Evolutionary conservation across 1,140 invertebrate species (phyloP).

Genomic region (Sarcophaga bullata): DNA sequence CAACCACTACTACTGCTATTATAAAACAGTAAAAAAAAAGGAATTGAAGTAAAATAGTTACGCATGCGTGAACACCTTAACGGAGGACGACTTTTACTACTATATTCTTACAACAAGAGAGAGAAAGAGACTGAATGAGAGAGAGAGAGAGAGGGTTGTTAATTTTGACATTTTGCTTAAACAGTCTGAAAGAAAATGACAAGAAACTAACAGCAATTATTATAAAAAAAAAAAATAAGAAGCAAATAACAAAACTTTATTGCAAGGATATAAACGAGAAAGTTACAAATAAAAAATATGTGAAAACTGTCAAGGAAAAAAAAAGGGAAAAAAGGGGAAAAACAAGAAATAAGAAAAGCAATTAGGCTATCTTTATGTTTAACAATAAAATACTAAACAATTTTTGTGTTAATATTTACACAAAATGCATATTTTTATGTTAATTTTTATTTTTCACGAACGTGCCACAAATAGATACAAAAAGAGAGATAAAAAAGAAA

Average conservation of each 20-base stretch:
- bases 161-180: slow-evolving; percentile 31
- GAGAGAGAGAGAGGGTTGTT: slow-evolving; percentile 31
- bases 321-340: not conserved
- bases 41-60: slow-evolving; percentile 41
- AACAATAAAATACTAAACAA: slow-evolving; percentile 26
- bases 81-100: not conserved
- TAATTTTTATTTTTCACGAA: slow-evolving; percentile 25
- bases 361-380: slow-evolving; percentile 37
- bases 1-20: not conserved
- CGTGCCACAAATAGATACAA: slow-evolving; percentile 23
- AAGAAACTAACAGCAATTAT: slow-evolving; percentile 16
- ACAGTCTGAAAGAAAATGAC: slow-evolving; percentile 11
- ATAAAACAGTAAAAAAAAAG: not conserved
- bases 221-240: not conserved
- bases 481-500: slow-evolving; percentile 2
- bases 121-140: slow-evolving; percentile 19
- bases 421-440: slow-evolving; percentile 7
- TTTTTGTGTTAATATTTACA: slow-evolving; percentile 24
- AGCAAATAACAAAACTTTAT: slow-evolving; percentile 29
- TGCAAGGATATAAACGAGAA: slow-evolving; percentile 10
- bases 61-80: slow-evolving; percentile 47
- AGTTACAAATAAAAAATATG: not conserved
- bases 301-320: too few species aligned
- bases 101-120: not conserved
- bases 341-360: slow-evolving; percentile 17